A percentile compares a stretch with the other conserved stretches of the same genome.
These are phyloP conservation scores for Drosophila repleta DNA, from an alignment of 1,140 invertebrate species.

Conservation along the genomic window DNA sequence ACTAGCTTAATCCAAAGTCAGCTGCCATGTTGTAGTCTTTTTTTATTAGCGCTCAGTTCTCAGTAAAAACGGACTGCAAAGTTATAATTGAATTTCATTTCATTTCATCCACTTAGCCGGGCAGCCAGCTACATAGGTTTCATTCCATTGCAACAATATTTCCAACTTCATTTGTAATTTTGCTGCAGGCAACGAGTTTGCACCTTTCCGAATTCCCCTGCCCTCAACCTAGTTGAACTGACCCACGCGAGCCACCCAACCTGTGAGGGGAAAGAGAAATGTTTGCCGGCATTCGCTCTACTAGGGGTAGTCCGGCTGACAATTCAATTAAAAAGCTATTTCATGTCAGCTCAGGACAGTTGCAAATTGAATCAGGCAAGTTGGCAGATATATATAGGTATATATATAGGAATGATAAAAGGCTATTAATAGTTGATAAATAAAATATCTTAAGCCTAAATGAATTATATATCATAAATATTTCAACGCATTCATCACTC, in stretches of 20 bases:
- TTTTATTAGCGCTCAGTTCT: too few relatives aligned
- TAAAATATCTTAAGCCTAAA: too few relatives aligned
- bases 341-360: conserved; percentile 2
- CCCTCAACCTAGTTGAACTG: neutral
- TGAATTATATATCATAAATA: too few relatives aligned
- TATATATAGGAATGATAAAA: too few relatives aligned
- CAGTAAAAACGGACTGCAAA: neutral
- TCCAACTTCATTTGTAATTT: conserved; percentile 35
- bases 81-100: conserved; percentile 39
- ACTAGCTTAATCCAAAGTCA: too few relatives aligned
- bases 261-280: neutral
- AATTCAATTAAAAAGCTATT: conserved; percentile 43
- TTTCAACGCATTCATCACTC: too few relatives aligned
- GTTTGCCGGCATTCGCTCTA: neutral
- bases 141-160: conserved; percentile 27
- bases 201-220: neutral
- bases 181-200: conserved; percentile 30
- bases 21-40: too few relatives aligned
- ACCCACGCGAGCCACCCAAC: neutral
- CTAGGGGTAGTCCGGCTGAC: conserved; percentile 2
- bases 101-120: conserved; percentile 9
- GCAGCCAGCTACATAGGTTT: neutral
- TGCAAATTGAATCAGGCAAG: neutral
- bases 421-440: too few relatives aligned
- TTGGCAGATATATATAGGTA: neutral